Evolutionary conservation across 2,113 vertebrate species (phyloP), one percentile per base, ranked within the genome.

Genomic region (Semnornis frantzii): DNA sequence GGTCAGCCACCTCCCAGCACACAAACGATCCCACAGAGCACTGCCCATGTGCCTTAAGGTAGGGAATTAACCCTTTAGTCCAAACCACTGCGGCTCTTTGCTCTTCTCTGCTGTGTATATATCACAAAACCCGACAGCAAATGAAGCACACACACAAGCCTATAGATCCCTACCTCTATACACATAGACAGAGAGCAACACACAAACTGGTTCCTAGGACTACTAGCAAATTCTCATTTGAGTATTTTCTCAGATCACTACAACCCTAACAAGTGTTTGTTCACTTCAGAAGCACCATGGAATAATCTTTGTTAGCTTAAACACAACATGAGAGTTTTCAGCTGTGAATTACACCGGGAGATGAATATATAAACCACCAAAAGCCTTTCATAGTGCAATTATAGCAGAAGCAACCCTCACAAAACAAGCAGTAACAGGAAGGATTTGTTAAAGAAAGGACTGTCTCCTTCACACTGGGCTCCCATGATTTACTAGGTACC

Each of bases 391-490:
- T 92, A 16, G 39, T 72, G 39, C 66, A 78, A 77, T 79, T 87
- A 83, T 16, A 85, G 60, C 10, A 68, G 25, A 69, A 92, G 39
- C 9, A 83, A 72, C 44, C 44, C 27, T 77, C 54, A 71, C 9
- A 54, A 85, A 74, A 82, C 50, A 82, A 80, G 27, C 24, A 81
- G 80, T 46, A 62, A 42, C 55, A 76, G 89, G 34, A 64, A 60
- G 30, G 17, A 86, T 68, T 73, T 58, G 33, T 75, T 91, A 81
- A 83, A 89, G 46, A 93, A 33, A 65, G 63, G 33, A 33, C 42
- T 69, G 75, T 63, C 59, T 81, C 87, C 81, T 50, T 91, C 91
- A 80, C 84, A 94, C 90, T 63, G 73, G 86, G 54, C 34, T 93
- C 75, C 62, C 28, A 60, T 17, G 72, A 90, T 94, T 86, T 95